Base-by-base conservation (phyloP, 2,113 vertebrate species). In the Zapornia atra region DNA sequence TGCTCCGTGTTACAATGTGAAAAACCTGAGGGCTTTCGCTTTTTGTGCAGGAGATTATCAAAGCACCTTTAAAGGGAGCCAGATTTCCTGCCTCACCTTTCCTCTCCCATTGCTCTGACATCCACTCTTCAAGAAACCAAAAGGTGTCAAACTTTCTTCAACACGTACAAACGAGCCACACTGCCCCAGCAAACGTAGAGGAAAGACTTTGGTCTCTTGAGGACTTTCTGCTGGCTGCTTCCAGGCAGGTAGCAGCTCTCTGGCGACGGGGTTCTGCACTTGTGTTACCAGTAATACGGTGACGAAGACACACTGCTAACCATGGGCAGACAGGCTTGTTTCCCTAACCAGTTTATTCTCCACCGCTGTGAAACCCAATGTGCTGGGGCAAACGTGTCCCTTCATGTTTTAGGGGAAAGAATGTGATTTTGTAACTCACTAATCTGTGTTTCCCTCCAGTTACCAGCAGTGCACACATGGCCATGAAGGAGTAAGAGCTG, bases 11-110 rank as follows among this genome's bases (percentile, higher is more conserved):
- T 91, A 89, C 94, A 57, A 91, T 15, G 89, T 76, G 89, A 84
- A 90, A 89, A 94, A 91, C 82, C 69, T 88, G 89, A 78, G 60
- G 94, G 68, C 87, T 97, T 92, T 96, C 11, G 12, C 60, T 90
- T 96, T 96, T 92, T 79, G 82, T 92, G 80, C 85, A 93, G 87
- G 51, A 94, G 85, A 95, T 97, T 94, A 96, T 92, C 64, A 61
- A 89, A 93, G 79, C 63, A 25, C 53, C 92, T 87, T 87, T 91
- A 86, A 92, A 77, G 69, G 64, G 56, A 90, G 75, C 22, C 92
- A 57, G 60, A 86, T 88, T 96, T 97, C 94, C 46, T 65, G 56
- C 77, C 73, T 77, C 64, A 56, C 54, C 80, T 94, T 63, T 65
- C 86, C 76, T 82, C 61, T 79, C 87, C 91, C 87, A 31, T 63